These are phyloP conservation scores for Saxidomus purpurata DNA, from an alignment of 1,140 invertebrate genomes.

Conservation along the genomic window DNA sequence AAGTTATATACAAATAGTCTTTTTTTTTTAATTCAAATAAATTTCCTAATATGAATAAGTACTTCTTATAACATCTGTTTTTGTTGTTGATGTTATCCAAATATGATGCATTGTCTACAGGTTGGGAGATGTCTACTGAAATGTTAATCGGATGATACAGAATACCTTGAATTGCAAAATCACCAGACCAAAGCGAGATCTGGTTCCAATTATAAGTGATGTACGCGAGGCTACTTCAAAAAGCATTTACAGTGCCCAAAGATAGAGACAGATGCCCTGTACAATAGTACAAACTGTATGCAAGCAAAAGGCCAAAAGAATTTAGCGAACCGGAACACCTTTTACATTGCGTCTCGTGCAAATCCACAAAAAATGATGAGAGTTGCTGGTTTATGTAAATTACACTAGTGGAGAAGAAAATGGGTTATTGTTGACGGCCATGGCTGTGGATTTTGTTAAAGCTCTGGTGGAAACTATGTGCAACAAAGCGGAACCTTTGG, in stretches of 20 bases:
- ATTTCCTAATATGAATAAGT: too few species aligned
- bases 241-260: not conserved
- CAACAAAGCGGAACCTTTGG: too few species aligned
- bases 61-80: too few species aligned
- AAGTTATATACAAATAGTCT: too few species aligned
- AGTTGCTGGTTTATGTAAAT: not conserved
- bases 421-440: not conserved
- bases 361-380: not conserved
- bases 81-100: too few species aligned
- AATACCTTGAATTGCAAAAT: slow-evolving; percentile 57
- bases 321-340: not conserved
- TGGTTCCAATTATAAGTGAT: slow-evolving; percentile 19
- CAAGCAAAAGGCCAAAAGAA: not conserved
- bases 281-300: slow-evolving; percentile 28
- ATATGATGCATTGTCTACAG: not conserved
- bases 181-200: slow-evolving; percentile 60
- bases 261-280: slow-evolving; percentile 12
- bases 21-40: too few species aligned
- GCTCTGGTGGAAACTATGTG: not conserved
- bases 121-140: slow-evolving; percentile 58
- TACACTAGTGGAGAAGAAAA: not conserved
- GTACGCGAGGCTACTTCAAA: not conserved
- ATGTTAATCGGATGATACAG: not conserved
- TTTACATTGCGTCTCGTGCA: not conserved
- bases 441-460: not conserved